Base-by-base conservation (phyloP, 1,140 invertebrate species). In the Camponotus pennsylvanicus region DNA sequence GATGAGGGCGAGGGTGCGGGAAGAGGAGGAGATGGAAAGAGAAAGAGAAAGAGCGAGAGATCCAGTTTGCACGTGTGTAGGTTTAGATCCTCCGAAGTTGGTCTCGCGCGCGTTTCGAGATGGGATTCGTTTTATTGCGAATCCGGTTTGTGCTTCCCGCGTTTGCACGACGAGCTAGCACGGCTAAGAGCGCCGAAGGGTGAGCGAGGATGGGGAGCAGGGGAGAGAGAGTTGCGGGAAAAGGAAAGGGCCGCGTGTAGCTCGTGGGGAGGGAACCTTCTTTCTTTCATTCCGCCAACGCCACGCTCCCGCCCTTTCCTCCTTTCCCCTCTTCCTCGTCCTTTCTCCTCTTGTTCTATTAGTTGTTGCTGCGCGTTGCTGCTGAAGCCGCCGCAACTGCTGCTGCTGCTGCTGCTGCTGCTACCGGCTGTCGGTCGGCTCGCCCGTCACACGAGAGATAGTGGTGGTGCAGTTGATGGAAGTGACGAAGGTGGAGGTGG, bases 141-240 rank as follows among this genome's bases (percentile, higher is more conserved):
- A 95, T 95, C 94, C 94, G 94, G 94, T 94, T 94, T 94, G 49
- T 18, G 92, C 75, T 87, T 66, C 71, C 78, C 63, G 63, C 86
- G 73, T 77, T 80, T 71, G 84, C 82, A 69, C 89, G 85, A 71
- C 9, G 73, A 73, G 77, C 63, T 21, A 42, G 21, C 55, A 49
- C 64, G 59, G 37, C 49, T 57, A 57, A 75, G 67, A 77, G 66
- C 66, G 52, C 45, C 64, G 83, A 85, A 76, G 55, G 80, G 63
- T 79, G 79, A 40, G 79, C 70, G 45, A 55, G 73, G 59, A 40
- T 76, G 42, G 64, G 66, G 37, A 6, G 37, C 0, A 42, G 61
- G 49, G 4, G 13, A 18, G 64, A 85, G 83, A 86, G 89, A 86
- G 86, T 69, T 83, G 78, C 83, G 76, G 87, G 76, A 85, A 91